phyloP scores from a whole-genome alignment of 2,797 vertebrate genomes.

The Micrastur ruficollis region DNA sequence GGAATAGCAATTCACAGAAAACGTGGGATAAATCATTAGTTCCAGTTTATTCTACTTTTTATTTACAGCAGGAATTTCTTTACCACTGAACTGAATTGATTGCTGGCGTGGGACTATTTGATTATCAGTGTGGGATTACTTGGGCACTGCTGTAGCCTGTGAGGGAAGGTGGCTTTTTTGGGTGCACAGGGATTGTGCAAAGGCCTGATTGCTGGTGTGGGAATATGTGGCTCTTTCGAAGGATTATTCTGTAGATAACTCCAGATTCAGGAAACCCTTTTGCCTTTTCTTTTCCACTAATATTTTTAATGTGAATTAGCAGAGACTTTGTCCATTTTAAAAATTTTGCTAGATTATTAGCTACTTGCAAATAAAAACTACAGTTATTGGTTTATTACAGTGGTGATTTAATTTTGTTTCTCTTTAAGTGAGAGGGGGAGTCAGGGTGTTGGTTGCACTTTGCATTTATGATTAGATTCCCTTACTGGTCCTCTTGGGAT shows the following conservation, averaged over 20 bases:
- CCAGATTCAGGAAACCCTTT: background rate
- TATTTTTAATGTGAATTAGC: background rate
- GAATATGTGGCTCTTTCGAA: background rate
- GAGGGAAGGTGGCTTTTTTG: background rate
- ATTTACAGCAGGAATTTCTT: constrained; percentile 36
- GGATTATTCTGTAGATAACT: background rate
- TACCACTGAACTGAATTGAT: background rate
- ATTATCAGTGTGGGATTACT: constrained; percentile 11
- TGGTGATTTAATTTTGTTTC: background rate
- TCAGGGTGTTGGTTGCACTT: constrained; percentile 8
- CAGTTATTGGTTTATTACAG: background rate
- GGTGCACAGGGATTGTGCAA: background rate
- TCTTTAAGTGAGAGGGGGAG: background rate
- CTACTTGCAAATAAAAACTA: background rate
- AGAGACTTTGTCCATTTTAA: background rate
- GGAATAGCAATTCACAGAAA: background rate
- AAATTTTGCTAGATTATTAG: background rate
- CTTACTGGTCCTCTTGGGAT: background rate
- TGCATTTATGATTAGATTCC: constrained; percentile 8
- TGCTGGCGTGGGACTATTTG: background rate
- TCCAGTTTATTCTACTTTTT: constrained; percentile 47
- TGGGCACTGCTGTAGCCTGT: background rate
- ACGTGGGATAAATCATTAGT: constrained; percentile 28
- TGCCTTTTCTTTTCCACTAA: background rate
- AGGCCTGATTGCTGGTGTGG: background rate